Evolutionary conservation across 2,797 vertebrate genomes (phyloP).

Genomic region (Sitta carolinensis): DNA sequence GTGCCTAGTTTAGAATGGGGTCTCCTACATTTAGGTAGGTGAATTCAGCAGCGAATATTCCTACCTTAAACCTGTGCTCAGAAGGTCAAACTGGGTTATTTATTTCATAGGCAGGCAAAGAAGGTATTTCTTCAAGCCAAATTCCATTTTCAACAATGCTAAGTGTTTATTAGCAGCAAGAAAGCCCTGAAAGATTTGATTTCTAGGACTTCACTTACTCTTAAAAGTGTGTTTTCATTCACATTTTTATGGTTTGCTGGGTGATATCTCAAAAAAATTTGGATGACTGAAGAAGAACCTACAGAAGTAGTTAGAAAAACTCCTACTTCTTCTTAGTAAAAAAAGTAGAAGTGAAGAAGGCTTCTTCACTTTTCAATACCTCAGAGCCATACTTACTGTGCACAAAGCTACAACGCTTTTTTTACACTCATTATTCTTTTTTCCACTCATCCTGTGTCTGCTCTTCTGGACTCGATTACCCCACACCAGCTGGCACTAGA

Average conservation of each 20-base stretch:
- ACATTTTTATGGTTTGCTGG: not conserved
- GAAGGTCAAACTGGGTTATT: not conserved
- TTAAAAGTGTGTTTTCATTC: not conserved
- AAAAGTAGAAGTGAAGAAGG: too few species aligned
- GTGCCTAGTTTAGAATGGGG: not conserved
- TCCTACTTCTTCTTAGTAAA: too few species aligned
- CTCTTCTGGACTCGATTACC: not conserved
- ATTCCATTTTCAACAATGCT: not conserved
- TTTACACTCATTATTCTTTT: not conserved
- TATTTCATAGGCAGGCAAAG: not conserved
- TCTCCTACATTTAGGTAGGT: not conserved
- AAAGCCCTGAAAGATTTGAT: not conserved
- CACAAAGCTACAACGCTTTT: not conserved
- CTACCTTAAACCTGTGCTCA: not conserved
- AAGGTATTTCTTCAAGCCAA: not conserved
- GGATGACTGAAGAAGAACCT: not conserved
- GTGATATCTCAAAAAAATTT: not conserved
- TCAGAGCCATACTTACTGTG: not conserved
- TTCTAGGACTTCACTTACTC: not conserved
- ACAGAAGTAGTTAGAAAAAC: too few species aligned
- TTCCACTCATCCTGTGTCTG: not conserved
- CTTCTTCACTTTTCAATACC: not conserved
- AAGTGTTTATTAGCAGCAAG: not conserved
- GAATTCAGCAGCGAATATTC: not conserved
- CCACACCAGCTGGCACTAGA: rapidly evolving